Percentiles rank a stretch among this genome's conserved stretches.
These are phyloP conservation scores for Drosophila anomalata DNA, from an alignment of 2,888 invertebrate genomes.

Conservation along the genomic window DNA sequence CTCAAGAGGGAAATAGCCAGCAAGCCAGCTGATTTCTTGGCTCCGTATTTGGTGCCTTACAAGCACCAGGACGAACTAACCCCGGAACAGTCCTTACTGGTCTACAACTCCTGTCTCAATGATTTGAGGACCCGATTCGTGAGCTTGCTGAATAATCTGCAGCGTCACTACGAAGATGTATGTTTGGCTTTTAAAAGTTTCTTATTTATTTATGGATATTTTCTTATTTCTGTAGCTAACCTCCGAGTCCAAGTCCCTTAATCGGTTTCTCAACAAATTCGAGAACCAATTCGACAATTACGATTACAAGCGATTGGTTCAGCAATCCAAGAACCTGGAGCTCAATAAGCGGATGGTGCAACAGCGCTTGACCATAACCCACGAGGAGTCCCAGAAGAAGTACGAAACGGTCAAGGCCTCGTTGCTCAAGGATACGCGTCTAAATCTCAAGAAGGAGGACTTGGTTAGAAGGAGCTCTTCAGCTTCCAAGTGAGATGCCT, in stretches of 20 bases:
- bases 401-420: slow-evolving; percentile 81
- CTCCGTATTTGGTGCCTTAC: slow-evolving; percentile 86
- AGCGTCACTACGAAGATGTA: slow-evolving; percentile 88
- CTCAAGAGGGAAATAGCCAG: slow-evolving; percentile 84
- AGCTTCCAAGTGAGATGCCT: slow-evolving; percentile 14
- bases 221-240: slow-evolving; percentile 70
- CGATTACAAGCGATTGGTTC: slow-evolving; percentile 80
- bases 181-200: slow-evolving; percentile 19
- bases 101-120: slow-evolving; percentile 85
- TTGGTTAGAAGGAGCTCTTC: slow-evolving; percentile 29
- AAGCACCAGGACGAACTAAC: slow-evolving; percentile 69
- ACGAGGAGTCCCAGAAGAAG: slow-evolving; percentile 82
- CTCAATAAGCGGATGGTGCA: slow-evolving; percentile 83
- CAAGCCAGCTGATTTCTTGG: slow-evolving; percentile 86
- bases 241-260: slow-evolving; percentile 79
- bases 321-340: slow-evolving; percentile 81
- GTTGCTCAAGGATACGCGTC: slow-evolving; percentile 74
- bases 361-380: slow-evolving; percentile 81
- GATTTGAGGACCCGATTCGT: slow-evolving; percentile 88
- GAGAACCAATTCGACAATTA: slow-evolving; percentile 81
- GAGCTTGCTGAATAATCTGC: slow-evolving; percentile 87
- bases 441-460: slow-evolving; percentile 67
- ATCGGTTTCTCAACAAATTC: slow-evolving; percentile 81
- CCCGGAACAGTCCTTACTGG: slow-evolving; percentile 72
- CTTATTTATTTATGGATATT: neutral